Evolutionary conservation across 2,888 invertebrate species (phyloP), one percentile per base, ranked within the genome.

Genomic region (Chymomyza caudatula): DNA sequence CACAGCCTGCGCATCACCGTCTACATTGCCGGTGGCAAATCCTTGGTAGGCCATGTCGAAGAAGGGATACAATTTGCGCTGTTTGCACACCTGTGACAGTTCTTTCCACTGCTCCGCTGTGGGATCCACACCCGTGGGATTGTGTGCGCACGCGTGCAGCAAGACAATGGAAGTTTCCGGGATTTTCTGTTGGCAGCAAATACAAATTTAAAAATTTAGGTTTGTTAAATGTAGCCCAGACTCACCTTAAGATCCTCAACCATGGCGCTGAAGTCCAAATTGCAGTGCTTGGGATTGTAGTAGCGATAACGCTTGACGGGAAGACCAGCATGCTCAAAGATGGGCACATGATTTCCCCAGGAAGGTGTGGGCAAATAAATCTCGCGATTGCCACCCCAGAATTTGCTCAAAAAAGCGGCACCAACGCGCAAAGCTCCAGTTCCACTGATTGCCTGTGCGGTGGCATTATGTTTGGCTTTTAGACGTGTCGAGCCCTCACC

Each of bases 41-140:
- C 97, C 98, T 92, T 99, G 99, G 92, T 99, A 99, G 42, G 99
- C 99, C 98, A 98, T 97, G 91, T 99, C 99, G 90, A 99, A 97
- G 92, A 95, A 99, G 25, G 98, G 96, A 88, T 95, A 95, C 19
- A 98, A 90, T 61, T 97, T 94, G 84, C 92, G 93, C 69, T 94
- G 92, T 90, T 96, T 97, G 68, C 98, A 93, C 15, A 97, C 91
- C 77, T 93, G 89, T 1, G 97, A 97, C 1, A 99, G 92, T 90
- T 97, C 95, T 63, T 93, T 92, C 99, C 99, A 99, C 88, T 98
- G 97, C 63, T 96, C 95, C 4, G 92, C 93, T 69, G 91, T 94
- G 2, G 97, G 97, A 91, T 98, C 98, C 2, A 98, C 97, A 15
- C 98, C 98, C 23, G 99, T 99, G 13, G 99, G 99, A 92, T 99